phyloP scores from a whole-genome alignment of 2,888 invertebrate genomes.

The Drosophila testacea region DNA sequence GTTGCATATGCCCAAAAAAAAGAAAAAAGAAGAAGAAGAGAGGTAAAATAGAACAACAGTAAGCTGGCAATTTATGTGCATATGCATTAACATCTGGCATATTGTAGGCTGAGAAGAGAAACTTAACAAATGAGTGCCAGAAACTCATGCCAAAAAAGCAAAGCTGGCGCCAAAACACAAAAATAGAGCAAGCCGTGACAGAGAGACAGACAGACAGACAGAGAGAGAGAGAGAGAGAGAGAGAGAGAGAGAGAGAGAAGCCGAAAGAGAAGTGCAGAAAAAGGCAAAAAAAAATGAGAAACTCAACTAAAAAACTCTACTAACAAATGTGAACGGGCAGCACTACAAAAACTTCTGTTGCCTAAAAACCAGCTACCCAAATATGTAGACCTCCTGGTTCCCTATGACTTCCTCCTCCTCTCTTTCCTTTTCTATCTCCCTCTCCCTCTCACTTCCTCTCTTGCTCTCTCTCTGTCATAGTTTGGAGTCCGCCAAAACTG shows the following conservation, averaged over 20 bases:
- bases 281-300: constrained; percentile 3
- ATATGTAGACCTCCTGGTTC: neutral
- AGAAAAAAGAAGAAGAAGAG: neutral
- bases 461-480: too few relatives aligned
- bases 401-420: neutral
- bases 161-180: constrained; percentile 50
- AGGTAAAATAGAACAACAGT: neutral
- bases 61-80: constrained; percentile 67
- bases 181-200: neutral
- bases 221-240: neutral
- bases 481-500: neutral
- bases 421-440: neutral
- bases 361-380: constrained; percentile 29
- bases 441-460: too few relatives aligned
- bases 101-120: constrained; percentile 40
- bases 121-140: constrained; percentile 71
- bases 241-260: neutral
- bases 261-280: neutral
- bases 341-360: constrained; percentile 48
- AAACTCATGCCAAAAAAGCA: constrained; percentile 37
- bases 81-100: constrained; percentile 73
- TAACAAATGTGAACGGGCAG: constrained; percentile 49
- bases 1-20: constrained; percentile 1
- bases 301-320: constrained; percentile 15
- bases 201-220: neutral